phyloP scores from a whole-genome alignment of 2,797 vertebrate species.

The Gadopsis bispinosus region DNA sequence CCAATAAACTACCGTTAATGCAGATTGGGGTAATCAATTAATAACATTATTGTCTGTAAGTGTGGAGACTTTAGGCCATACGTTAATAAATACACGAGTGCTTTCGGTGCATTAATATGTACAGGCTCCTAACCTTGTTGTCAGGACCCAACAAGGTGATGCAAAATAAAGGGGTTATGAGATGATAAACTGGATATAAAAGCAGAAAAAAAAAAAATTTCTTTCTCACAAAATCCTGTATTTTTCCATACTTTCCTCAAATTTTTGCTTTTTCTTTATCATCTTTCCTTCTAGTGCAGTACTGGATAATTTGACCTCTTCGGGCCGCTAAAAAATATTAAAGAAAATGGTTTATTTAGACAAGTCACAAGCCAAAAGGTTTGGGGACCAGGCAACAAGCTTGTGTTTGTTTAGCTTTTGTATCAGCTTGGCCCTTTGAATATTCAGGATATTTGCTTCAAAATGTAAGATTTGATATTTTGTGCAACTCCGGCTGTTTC shows the following conservation, averaged over 20 bases:
- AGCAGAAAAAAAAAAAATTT: too few relatives aligned
- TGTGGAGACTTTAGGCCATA: background rate
- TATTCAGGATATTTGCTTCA: too few relatives aligned
- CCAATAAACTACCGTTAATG: background rate
- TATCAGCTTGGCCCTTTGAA: background rate
- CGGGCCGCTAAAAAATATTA: background rate
- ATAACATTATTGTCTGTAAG: background rate
- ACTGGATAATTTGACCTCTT: background rate
- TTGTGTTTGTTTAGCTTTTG: background rate
- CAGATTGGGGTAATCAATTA: slow-evolving; percentile 7
- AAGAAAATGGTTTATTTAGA: slow-evolving; percentile 2
- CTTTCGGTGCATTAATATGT: background rate
- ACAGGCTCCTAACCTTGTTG: background rate
- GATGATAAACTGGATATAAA: background rate
- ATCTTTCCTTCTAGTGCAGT: too few relatives aligned
- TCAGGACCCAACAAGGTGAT: background rate
- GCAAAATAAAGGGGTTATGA: background rate
- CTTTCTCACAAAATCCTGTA: background rate
- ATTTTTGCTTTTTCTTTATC: background rate
- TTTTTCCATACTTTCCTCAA: background rate
- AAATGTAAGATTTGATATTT: too few relatives aligned
- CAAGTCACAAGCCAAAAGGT: background rate
- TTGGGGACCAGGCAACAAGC: too few relatives aligned
- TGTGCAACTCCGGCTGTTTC: too few relatives aligned
- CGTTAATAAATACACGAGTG: background rate